Base-by-base conservation (phyloP, 2,797 vertebrate species). In the Eospalax fontanierii region DNA sequence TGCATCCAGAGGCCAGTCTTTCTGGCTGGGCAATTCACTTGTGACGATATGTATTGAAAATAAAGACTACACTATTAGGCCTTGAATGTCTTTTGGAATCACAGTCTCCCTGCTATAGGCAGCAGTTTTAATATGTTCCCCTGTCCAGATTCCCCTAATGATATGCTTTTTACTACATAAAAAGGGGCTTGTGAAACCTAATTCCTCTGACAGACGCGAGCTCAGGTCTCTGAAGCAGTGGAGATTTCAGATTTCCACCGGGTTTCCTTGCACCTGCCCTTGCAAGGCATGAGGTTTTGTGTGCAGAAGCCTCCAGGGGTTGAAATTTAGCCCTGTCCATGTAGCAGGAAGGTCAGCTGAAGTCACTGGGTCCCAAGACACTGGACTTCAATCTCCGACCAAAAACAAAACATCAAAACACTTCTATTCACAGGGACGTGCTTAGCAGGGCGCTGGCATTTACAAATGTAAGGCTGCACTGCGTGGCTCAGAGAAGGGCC, bases 311-410 rank as follows among this genome's bases (percentile, higher is more conserved):
- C 98, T 98, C 98, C 98, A 97, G 98, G 98, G 99, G 98, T 98
- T 99, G 98, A 98, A 99, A 99, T 98, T 98, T 98, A 98, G 98
- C 98, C 98, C 98, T 98, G 98, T 98, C 98, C 97, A 19, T 98
- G 97, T 98, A 98, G 98, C 97, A 96, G 95, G 97, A 98, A 98
- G 99, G 99, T 99, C 99, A 99, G 97, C 98, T 94, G 98, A 98
- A 99, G 98, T 98, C 98, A 98, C 98, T 97, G 98, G 98, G 98
- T 98, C 98, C 98, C 98, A 98, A 99, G 98, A 99, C 98, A 97
- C 98, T 98, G 97, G 98, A 98, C 98, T 98, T 98, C 98, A 98
- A 97, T 98, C 98, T 98, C 97, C 96, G 89, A 98, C 97, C 86
- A 89, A 88, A 96, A 97, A 98, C 97, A 94, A 98, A 98, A 98